phyloP scores from a whole-genome alignment of 2,113 vertebrate species.

The Grammomys dolichurus region DNA sequence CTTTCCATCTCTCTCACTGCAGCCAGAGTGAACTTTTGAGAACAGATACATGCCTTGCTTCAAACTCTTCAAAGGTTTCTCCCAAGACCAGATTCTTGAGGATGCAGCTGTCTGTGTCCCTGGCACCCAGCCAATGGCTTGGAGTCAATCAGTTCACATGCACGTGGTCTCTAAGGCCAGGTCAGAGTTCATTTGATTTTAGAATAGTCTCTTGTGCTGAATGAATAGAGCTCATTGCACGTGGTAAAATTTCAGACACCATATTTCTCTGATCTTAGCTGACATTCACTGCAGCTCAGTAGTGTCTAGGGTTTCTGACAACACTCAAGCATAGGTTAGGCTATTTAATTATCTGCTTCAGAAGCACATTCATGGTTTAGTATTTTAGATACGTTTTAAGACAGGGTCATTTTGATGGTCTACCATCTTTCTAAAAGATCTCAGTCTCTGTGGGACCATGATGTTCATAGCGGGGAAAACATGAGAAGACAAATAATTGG shows the following conservation, averaged over 20 bases:
- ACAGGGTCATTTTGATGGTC: slow-evolving; percentile 9
- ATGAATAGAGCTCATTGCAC: neutral
- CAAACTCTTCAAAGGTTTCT: neutral
- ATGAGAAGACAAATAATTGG: neutral
- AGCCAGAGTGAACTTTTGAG: neutral
- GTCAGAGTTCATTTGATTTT: neutral
- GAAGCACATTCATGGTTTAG: neutral
- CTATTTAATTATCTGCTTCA: slow-evolving; percentile 44
- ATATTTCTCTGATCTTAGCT: neutral
- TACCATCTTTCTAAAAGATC: neutral
- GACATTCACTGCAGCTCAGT: neutral
- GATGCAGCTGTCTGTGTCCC: neutral
- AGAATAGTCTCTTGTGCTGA: neutral
- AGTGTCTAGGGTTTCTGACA: neutral
- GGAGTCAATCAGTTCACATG: neutral
- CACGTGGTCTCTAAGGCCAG: neutral
- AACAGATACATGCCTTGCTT: neutral
- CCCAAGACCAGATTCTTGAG: neutral
- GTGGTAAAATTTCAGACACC: neutral
- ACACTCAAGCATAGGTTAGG: neutral
- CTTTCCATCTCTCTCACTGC: neutral
- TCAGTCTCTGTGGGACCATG: neutral
- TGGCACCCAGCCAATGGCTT: neutral
- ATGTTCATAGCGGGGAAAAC: slow-evolving; percentile 14
- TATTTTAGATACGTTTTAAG: neutral